A percentile compares a stretch with the other conserved stretches of the same genome.
Evolutionary conservation across 2,797 vertebrate genomes (phyloP).

Genomic region (Megaceryle alcyon): DNA sequence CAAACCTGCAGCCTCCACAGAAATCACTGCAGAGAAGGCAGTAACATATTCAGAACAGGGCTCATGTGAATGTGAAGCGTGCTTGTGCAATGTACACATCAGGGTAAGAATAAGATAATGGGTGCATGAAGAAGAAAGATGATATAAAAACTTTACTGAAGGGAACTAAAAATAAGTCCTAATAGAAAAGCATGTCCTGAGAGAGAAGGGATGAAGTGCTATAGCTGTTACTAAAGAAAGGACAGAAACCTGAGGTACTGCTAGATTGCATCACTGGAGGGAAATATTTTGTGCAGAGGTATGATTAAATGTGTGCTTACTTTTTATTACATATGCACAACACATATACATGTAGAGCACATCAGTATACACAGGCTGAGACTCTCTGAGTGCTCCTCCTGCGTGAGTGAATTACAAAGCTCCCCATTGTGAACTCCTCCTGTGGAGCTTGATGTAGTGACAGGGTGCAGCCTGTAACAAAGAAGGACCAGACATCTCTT

Average conservation of each 20-base stretch:
- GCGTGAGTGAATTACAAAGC: not conserved
- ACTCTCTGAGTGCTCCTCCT: not conserved
- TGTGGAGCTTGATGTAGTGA: not conserved
- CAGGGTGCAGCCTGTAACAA: not conserved
- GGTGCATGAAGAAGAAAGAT: not conserved
- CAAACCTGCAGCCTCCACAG: not conserved
- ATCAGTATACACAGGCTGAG: accelerated
- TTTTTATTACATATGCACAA: not conserved
- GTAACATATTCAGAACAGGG: not conserved
- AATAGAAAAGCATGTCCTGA: not conserved
- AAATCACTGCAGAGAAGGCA: not conserved
- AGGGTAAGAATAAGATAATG: not conserved
- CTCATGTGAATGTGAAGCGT: not conserved
- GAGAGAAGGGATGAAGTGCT: not conserved
- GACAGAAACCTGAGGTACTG: not conserved
- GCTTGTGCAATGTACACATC: not conserved
- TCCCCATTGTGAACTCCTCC: not conserved
- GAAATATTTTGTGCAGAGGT: not conserved
- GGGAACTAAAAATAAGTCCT: not conserved
- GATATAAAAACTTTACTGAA: not conserved
- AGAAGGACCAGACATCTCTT: not conserved
- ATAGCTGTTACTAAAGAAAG: not conserved
- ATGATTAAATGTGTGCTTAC: not conserved
- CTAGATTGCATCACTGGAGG: not conserved
- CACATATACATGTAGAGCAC: not conserved